These are phyloP conservation scores for Euwallacea fornicatus DNA, from an alignment of 1,140 invertebrate genomes.

Conservation along the genomic window DNA sequence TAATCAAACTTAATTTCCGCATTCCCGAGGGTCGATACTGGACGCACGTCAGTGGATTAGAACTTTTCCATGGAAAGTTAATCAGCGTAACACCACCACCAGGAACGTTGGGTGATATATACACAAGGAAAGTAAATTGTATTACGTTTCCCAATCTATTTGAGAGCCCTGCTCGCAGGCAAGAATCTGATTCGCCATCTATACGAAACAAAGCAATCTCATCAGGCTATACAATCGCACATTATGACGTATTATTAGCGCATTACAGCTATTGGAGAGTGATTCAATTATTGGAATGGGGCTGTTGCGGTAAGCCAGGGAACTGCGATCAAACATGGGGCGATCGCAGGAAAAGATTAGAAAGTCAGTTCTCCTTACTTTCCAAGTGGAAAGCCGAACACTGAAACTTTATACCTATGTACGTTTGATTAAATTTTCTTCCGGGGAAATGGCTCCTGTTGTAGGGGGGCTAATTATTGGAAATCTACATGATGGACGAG, in stretches of 20 bases:
- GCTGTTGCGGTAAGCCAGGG: constrained; percentile 51
- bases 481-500: neutral
- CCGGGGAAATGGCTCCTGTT: constrained; percentile 4
- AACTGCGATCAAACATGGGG: constrained; percentile 51
- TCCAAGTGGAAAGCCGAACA: constrained; percentile 26
- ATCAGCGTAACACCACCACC: constrained; percentile 37
- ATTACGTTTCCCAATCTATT: constrained; percentile 52
- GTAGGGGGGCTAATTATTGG: too few relatives aligned
- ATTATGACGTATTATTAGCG: constrained; percentile 54
- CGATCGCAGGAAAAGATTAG: constrained; percentile 44
- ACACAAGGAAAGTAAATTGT: constrained; percentile 47
- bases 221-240: constrained; percentile 55
- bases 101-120: constrained; percentile 34
- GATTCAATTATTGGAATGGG: constrained; percentile 56
- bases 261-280: constrained; percentile 55
- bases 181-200: constrained; percentile 42
- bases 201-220: constrained; percentile 55
- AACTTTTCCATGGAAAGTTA: constrained; percentile 36
- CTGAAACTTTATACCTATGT: constrained; percentile 28
- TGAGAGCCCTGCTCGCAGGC: constrained; percentile 46
- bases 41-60: constrained; percentile 31
- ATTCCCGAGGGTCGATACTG: neutral
- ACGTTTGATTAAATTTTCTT: constrained; percentile 30
- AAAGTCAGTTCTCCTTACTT: constrained; percentile 23
- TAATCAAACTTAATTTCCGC: too few relatives aligned